Percentiles rank a stretch among this genome's conserved stretches.
Evolutionary conservation across 1,140 invertebrate genomes (phyloP).

Genomic region (Armadillidium nasatum): DNA sequence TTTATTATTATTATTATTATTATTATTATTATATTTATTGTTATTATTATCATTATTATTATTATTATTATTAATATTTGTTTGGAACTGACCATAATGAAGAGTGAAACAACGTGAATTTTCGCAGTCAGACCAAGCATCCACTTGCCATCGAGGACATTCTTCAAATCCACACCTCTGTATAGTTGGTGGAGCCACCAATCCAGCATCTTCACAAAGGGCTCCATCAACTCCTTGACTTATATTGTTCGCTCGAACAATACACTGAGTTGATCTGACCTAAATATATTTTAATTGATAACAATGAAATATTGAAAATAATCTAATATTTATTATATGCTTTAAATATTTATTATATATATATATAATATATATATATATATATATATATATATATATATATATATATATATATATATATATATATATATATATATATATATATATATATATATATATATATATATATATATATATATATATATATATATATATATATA

Average conservation of each 20-base stretch:
- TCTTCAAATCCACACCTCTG: conserved; percentile 63
- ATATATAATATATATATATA: no score
- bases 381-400: no score
- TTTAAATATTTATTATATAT: neutral
- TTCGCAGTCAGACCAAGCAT: conserved; percentile 66
- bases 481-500: no score
- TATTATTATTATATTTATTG: no score
- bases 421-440: no score
- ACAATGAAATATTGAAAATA: neutral
- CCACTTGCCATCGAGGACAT: conserved; percentile 67
- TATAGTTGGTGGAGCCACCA: conserved; percentile 60
- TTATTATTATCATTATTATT: no score
- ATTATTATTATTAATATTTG: no score
- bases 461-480: no score
- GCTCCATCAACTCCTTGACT: conserved; percentile 59
- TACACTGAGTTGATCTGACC: conserved; percentile 66
- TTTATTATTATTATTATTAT: no score
- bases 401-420: no score
- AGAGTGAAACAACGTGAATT: conserved; percentile 67
- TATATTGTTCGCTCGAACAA: conserved; percentile 58
- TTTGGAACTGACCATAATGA: conserved; percentile 59
- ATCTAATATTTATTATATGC: conserved; percentile 13
- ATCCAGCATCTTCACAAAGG: conserved; percentile 65
- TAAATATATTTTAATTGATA: conserved; percentile 45
- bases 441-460: no score